Base-by-base conservation (phyloP, 2,797 vertebrate genomes). In the Sebastes variabilis region DNA sequence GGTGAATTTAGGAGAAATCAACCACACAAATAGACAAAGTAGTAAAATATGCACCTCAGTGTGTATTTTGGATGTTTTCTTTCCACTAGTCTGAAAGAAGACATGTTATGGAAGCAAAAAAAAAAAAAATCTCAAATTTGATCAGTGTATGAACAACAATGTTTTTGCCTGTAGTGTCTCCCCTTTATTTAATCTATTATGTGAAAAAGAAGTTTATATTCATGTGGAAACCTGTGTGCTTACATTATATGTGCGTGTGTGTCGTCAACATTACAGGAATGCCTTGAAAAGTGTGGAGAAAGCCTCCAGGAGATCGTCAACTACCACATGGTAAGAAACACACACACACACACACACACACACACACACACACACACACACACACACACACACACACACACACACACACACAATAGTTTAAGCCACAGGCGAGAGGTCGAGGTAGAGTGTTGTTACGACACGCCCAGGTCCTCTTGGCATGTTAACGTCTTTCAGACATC, bases 221-320 rank as follows among this genome's bases (percentile, higher is more conserved):
- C 42, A 32, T 56, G n/a, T 72, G 24, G 25, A 59, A 61, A 62
- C 16, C 5, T 16, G 3, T 62, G 13, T 54, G n/a, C 24, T 80
- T 32, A 81, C 24, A 62, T n/a, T 32, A 8, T 70, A 38, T 68
- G 20, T 75, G 24, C 66, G 29, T 79, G 20, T 77, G 30, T 83
- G 55, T 77, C 14, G 13, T 86, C 16, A 65, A 69, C 70, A 22
- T 87, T 79, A 55, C 91, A 99, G 98, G 98, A 98, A 92, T 99
- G 98, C 86, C 95, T 99, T 79, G 97, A 98, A 90, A 97, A 99
- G 91, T 99, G 98, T 72, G 97, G 98, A 29, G 98, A 98, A 92
- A 97, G 97, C 82, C 96, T 99, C 55, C 98, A 99, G 95, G 98
- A 99, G 93, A 98, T 98, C 80, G 97, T 98, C 89, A 99, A 98